Conservation (phyloP, 1,140 invertebrate species). For the Pollicipes pollicipes region DNA sequence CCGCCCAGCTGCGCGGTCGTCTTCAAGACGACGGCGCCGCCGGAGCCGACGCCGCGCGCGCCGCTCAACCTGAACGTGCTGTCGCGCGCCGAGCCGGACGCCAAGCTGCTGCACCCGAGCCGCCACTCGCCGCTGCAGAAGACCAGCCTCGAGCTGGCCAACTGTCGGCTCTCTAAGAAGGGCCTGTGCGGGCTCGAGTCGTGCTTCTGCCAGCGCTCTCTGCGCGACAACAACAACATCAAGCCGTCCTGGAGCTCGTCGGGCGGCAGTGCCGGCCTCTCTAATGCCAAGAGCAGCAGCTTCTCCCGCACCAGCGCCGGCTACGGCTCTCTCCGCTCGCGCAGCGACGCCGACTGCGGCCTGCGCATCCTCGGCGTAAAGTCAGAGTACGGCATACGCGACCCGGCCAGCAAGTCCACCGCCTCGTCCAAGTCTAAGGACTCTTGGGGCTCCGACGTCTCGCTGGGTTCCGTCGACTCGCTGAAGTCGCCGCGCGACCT, state of each 20-base stretch:
- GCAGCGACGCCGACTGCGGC: background rate
- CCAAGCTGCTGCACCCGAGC: background rate
- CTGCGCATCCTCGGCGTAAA: background rate
- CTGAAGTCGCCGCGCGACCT: background rate
- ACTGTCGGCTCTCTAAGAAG: background rate
- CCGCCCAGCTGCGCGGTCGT: background rate
- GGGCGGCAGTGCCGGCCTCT: background rate
- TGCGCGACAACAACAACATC: background rate
- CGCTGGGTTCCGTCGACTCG: background rate
- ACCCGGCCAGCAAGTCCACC: background rate
- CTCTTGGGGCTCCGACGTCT: background rate
- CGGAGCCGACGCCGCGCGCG: background rate
- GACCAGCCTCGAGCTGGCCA: background rate
- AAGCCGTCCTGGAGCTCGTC: background rate
- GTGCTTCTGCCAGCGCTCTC: background rate
- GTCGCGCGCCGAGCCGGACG: background rate
- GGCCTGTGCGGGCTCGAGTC: background rate
- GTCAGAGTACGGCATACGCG: background rate
- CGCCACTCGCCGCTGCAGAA: background rate
- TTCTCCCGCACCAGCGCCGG: background rate
- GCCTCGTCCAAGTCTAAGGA: background rate
- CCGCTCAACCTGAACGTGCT: background rate
- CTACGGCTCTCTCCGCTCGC: background rate
- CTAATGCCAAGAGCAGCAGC: background rate
- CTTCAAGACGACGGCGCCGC: background rate